Conservation (phyloP, 30 jellyfish, hydroid and myxozoan species). For the Nemopilema nomurai region DNA sequence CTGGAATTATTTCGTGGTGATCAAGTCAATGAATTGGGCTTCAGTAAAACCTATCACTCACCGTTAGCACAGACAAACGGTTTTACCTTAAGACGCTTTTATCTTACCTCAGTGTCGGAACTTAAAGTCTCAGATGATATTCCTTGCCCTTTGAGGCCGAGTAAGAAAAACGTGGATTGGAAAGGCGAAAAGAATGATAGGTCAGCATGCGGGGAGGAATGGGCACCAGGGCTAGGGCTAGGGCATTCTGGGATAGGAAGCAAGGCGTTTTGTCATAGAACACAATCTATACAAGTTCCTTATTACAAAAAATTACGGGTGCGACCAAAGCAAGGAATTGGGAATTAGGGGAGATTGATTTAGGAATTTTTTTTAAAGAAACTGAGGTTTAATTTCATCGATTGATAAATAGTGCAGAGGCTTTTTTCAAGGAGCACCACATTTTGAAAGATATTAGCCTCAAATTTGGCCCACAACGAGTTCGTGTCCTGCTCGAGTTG, state of each 20-base stretch:
- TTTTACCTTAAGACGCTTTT: background rate
- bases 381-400: no score
- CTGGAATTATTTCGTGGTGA: background rate
- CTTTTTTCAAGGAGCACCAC: no score
- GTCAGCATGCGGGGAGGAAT: conserved; percentile 50
- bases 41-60: background rate
- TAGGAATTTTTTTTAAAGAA: no score
- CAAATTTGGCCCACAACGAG: no score
- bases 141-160: conserved; percentile 1
- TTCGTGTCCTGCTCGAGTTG: no score
- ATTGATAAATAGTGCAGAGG: no score
- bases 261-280: background rate
- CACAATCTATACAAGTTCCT: no score
- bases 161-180: conserved; percentile 50
- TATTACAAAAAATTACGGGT: no score
- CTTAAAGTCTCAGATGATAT: background rate
- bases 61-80: background rate
- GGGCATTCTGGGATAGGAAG: conserved; percentile 34
- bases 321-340: no score
- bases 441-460: no score
- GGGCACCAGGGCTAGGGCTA: conserved; percentile 28
- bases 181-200: conserved; percentile 33
- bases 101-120: background rate
- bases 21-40: background rate
- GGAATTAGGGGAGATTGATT: background rate